Evolutionary conservation across 2,113 vertebrate genomes (phyloP).

Genomic region (Asarcornis scutulata): DNA sequence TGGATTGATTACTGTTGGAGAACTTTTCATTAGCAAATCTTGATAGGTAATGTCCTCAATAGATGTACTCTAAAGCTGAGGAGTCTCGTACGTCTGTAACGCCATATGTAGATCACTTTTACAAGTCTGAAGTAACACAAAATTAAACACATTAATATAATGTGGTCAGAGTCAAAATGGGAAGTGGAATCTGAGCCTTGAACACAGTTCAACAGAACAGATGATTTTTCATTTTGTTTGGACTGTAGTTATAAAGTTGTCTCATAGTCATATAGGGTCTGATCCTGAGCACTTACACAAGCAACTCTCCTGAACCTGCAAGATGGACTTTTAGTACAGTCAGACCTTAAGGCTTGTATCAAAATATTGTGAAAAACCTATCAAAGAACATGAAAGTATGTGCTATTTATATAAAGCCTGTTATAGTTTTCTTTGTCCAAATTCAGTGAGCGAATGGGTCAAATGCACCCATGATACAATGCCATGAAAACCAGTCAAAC

Average conservation of each 20-base stretch:
- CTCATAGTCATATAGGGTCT: not conserved
- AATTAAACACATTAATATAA: not conserved
- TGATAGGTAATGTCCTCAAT: not conserved
- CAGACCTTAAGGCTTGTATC: not conserved
- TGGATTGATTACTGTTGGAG: not conserved
- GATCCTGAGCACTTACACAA: not conserved
- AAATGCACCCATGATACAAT: not conserved
- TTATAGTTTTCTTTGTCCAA: not conserved
- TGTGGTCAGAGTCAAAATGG: not conserved
- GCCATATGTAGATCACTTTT: not conserved
- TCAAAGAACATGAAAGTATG: not conserved
- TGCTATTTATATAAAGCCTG: not conserved
- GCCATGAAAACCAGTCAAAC: not conserved
- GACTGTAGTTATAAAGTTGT: not conserved
- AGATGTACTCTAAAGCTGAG: not conserved
- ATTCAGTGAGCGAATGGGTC: not conserved
- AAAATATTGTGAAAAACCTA: not conserved
- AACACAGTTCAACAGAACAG: not conserved
- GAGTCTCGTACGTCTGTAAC: not conserved
- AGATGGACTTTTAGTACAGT: not conserved
- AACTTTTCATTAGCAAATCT: not conserved
- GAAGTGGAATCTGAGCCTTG: not conserved
- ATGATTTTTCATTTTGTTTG: not conserved
- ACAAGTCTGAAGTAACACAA: not conserved
- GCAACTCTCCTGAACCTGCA: not conserved